Evolutionary conservation across 1,140 invertebrate species (phyloP).

Genomic region (Agrilus planipennis): DNA sequence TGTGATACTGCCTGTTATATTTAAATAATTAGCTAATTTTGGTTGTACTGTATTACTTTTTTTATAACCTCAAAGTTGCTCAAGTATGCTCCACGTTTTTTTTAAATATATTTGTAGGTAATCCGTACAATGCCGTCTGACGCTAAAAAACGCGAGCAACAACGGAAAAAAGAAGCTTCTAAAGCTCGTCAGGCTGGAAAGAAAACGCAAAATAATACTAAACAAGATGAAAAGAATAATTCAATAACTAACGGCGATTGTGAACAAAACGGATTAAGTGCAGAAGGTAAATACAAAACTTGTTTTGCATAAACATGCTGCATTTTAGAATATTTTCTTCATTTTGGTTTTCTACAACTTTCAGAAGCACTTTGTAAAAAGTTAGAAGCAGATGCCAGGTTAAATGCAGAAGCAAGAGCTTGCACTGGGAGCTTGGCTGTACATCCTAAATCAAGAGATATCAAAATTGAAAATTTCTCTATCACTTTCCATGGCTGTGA

Average conservation of each 20-base stretch:
- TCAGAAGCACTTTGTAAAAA: conserved; percentile 75
- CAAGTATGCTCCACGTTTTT: too few species aligned
- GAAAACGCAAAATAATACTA: conserved; percentile 40
- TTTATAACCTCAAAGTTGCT: too few species aligned
- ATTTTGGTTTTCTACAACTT: conserved; percentile 15
- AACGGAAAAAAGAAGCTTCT: conserved; percentile 93
- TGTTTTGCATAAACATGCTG: conserved; percentile 6
- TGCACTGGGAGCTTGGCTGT: conserved; percentile 91
- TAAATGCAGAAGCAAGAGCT: conserved; percentile 86
- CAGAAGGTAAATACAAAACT: conserved; percentile 34
- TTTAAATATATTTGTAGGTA: too few species aligned
- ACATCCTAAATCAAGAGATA: conserved; percentile 87
- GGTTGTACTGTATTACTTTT: too few species aligned
- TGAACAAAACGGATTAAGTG: conserved; percentile 30
- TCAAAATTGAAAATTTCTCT: conserved; percentile 95
- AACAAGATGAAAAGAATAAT: conserved; percentile 42
- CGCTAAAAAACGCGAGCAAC: conserved; percentile 92
- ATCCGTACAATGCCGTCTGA: conserved; percentile 92
- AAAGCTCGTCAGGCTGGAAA: conserved; percentile 63
- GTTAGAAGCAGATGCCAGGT: conserved; percentile 76
- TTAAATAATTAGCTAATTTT: too few species aligned
- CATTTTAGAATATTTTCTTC: conserved; percentile 8
- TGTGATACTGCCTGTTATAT: too few species aligned
- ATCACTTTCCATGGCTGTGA: conserved; percentile 97
- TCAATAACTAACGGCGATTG: conserved; percentile 30